Base-by-base conservation (phyloP, 2,888 invertebrate species). In the Hyposoter didymator region DNA sequence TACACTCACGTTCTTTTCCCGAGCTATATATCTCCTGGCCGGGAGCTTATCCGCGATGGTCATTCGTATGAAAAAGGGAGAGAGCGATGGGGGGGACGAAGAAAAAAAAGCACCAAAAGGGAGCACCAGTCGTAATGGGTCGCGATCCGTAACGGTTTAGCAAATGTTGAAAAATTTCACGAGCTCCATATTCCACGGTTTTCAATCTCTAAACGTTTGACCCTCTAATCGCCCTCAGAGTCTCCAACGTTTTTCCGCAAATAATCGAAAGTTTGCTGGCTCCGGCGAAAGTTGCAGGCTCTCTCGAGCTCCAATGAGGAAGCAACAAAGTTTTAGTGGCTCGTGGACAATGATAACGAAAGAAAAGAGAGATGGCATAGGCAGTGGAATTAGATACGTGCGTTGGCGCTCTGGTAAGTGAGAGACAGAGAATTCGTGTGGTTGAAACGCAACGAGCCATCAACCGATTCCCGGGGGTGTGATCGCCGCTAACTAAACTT, bases 401-500 rank as follows among this genome's bases (percentile, higher is more conserved):
- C 32, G 62, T 32, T 47, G 22, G 59, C 32, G 59, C 32, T 70
- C 69, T 22, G 12, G 28, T 22, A 52, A 28, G 5, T 7, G 59
- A 59, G 59, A 59, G 62, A 32, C 62, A 39, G 70, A 67, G 78
- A 83, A 67, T 67, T 74, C 66, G 47, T 66, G 74, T 72, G 81
- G 67, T 74, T 49, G 72, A 78, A 84, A 69, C 76, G 86, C 74
- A 88, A 82, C 84, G 89, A 86, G 88, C 90, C 89, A 91, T 91
- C 90, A 89, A 88, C 88, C 86, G 83, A 87, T 84, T 93, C 94
- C 93, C 94, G 88, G 74, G 94, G 93, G 94, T 91, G 94, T 93
- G 93, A 93, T 94, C 93, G 92, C 89, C 84, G 91, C 90, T 94
- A 94, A 94, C 94, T 94, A 93, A 94, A 94, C 94, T 93, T 94